Base-by-base conservation (phyloP, 2,113 vertebrate species). In the Baryphthengus martii region DNA sequence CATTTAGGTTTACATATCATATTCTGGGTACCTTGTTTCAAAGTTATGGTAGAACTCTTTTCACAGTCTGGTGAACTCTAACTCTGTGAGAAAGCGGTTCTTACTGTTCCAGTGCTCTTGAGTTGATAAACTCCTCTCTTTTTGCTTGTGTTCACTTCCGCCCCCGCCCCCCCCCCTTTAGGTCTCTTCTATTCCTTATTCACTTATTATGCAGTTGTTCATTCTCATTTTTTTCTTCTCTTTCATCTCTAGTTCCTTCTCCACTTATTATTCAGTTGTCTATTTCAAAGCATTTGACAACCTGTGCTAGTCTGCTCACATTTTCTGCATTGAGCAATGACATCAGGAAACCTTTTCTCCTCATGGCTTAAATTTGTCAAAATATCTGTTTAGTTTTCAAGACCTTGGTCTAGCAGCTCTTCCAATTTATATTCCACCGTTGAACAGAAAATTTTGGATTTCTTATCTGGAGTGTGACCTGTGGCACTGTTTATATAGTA, bases 201-300 rank as follows among this genome's bases (percentile, higher is more conserved):
- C 31, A 44, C 28, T 95, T 83, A 25, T n/a, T 77, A 56, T 92
- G 85, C 88, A 62, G 11, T 29, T 82, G 26, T 23, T 88, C 10
- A 49, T 73, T 74, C 58, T 63, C 9, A 5, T 45, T 49, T 89
- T 58, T 80, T 45, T n/a, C 37, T 77, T 49, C 28, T 61, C 19
- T 39, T 63, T 59, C 7, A 6, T 45, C 52, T 80, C 50, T 44
- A 71, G 6, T 29, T 80, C 52, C 62, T 59, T 50, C 33, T 42
- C 31, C 33, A 47, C 52, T 96, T 91, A 67, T 25, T 85, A 83
- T 95, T 92, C 87, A 62, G 44, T 47, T 86, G 39, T 16, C 87
- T 89, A 72, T 88, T 87, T 83, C 73, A 91, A 85, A 94, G n/a
- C 44, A 76, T 80, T 94, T 92, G 76, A 50, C 10, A 80, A 49